These are phyloP conservation scores for Zapornia atra DNA, from an alignment of 2,113 vertebrate species.

Conservation along the genomic window DNA sequence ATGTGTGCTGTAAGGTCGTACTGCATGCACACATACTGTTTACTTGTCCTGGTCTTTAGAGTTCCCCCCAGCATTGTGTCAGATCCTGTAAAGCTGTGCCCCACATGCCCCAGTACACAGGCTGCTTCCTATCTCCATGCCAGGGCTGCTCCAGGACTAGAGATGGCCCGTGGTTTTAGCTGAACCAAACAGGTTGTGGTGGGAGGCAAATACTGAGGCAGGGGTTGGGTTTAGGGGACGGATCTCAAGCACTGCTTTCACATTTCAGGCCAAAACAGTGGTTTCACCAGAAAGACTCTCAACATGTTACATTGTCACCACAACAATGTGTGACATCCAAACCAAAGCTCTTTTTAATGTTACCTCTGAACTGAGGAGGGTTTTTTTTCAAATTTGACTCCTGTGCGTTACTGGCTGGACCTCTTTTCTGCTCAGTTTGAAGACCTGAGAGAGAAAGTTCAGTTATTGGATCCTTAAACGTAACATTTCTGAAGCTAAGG, in stretches of 20 bases:
- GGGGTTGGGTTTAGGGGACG: neutral
- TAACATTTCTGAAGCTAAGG: neutral
- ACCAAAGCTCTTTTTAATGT: neutral
- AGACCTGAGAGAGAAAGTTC: neutral
- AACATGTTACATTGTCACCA: neutral
- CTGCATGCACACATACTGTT: neutral
- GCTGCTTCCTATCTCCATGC: neutral
- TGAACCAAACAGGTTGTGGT: neutral
- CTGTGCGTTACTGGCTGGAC: neutral
- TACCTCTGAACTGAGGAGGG: neutral
- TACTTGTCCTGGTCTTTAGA: neutral
- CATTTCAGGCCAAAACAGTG: neutral
- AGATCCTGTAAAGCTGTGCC: neutral
- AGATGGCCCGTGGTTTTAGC: neutral
- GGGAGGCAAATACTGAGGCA: neutral
- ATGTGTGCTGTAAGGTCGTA: neutral
- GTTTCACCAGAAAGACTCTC: neutral
- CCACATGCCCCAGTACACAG: rapidly evolving
- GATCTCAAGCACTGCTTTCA: neutral
- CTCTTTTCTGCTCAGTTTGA: neutral
- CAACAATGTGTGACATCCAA: neutral
- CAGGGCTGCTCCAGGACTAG: neutral
- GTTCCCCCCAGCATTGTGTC: neutral
- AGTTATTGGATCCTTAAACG: neutral
- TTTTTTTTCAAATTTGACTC: neutral